phyloP scores from a whole-genome alignment of 2,888 invertebrate species.

The Vanessa cardui region DNA sequence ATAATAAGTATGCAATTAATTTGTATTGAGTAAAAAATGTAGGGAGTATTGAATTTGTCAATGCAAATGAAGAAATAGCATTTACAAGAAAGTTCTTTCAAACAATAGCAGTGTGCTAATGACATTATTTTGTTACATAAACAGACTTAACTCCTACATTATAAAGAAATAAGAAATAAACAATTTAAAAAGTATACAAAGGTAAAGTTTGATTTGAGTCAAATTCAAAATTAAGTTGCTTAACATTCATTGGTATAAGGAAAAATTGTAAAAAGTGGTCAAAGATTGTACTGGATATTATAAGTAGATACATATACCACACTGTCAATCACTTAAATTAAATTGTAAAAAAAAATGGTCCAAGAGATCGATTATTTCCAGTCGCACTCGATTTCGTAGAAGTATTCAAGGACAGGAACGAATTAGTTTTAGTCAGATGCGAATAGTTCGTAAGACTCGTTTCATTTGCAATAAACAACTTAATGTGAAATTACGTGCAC shows the following conservation, averaged over 20 bases:
- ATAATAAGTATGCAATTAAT: neutral
- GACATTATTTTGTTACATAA: neutral
- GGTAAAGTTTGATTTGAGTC: no score
- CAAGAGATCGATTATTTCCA: constrained; percentile 16
- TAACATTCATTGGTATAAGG: no score
- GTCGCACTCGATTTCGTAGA: constrained; percentile 16
- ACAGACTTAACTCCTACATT: neutral
- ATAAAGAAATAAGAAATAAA: no score
- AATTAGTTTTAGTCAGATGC: constrained; percentile 12
- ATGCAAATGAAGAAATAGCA: neutral
- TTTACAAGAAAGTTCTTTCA: neutral
- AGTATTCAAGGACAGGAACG: constrained; percentile 10
- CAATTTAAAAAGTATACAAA: no score
- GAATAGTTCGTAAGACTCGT: constrained; percentile 9
- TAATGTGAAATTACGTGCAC: constrained; percentile 3
- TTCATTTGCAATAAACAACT: constrained; percentile 1
- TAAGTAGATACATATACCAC: no score
- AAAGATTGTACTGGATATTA: no score
- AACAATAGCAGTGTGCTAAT: neutral
- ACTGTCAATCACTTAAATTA: no score
- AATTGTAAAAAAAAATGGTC: neutral
- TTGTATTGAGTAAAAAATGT: neutral
- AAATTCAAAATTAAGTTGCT: no score
- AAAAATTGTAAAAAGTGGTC: no score
- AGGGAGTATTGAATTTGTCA: constrained; percentile 3